Conservation (phyloP, 1,140 invertebrate species). For the Araneus ventricosus region DNA sequence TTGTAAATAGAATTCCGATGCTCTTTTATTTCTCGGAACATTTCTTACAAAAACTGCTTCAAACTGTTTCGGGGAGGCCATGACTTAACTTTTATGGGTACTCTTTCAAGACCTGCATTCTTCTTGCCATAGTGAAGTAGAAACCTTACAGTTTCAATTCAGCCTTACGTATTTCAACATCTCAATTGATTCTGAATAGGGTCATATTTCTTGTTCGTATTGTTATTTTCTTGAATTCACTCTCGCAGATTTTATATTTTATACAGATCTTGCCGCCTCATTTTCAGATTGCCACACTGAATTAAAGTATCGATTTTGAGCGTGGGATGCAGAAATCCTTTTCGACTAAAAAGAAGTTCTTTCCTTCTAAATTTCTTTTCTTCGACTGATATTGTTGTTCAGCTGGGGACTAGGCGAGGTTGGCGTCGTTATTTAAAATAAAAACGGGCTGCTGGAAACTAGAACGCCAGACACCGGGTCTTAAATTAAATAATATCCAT, state of each 20-base stretch:
- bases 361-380: not conserved
- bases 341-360: not conserved
- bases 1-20: not conserved
- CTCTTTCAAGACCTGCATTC: not conserved
- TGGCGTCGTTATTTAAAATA: no score
- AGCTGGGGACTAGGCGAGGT: not conserved
- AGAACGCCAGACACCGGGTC: no score
- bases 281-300: not conserved
- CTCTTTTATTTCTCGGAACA: not conserved
- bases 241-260: not conserved
- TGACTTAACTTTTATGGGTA: conserved; percentile 16
- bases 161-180: not conserved
- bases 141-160: not conserved
- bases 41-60: not conserved
- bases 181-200: conserved; percentile 10
- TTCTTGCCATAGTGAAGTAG: not conserved
- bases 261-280: not conserved
- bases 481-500: no score
- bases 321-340: not conserved
- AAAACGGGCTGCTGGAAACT: no score
- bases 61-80: not conserved
- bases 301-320: not conserved
- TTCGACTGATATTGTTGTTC: not conserved
- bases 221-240: not conserved
- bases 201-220: not conserved